Conservation (phyloP, 2,888 invertebrate genomes). For the Matsumyia berberina region DNA sequence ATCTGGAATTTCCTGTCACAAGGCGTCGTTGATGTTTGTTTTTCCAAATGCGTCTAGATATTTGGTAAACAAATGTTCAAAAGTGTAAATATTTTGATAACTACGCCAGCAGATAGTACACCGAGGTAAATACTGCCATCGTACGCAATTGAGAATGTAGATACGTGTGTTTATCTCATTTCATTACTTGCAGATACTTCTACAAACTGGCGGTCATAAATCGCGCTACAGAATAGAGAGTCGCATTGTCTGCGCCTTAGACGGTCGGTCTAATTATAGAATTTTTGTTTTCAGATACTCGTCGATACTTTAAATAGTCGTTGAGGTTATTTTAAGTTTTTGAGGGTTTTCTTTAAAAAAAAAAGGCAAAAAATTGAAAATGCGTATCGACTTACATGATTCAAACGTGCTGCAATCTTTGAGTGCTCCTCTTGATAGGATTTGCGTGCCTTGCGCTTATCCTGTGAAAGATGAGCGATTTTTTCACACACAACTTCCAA, state of each 20-base stretch:
- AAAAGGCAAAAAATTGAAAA: constrained; percentile 4
- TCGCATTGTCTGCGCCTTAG: constrained; percentile 45
- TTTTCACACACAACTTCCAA: constrained; percentile 94
- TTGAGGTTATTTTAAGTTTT: constrained; percentile 37
- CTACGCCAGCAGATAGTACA: constrained; percentile 33
- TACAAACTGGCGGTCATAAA: constrained; percentile 25
- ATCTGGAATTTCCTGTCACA: constrained; percentile 5
- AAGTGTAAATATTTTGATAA: constrained; percentile 49
- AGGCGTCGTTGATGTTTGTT: background rate
- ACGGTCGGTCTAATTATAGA: constrained; percentile 52
- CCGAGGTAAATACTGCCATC: constrained; percentile 23
- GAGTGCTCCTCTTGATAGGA: constrained; percentile 95
- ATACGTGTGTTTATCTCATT: constrained; percentile 40
- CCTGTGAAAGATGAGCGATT: constrained; percentile 91
- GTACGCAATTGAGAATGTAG: constrained; percentile 12
- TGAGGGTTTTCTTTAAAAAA: constrained; percentile 8
- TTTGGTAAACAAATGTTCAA: constrained; percentile 28
- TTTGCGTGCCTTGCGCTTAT: constrained; percentile 94
- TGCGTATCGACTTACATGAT: constrained; percentile 87
- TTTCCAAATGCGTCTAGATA: constrained; percentile 1
- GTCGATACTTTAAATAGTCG: constrained; percentile 32
- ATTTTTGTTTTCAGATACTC: background rate
- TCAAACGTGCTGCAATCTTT: constrained; percentile 92
- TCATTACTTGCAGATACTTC: constrained; percentile 44
- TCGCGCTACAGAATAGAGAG: constrained; percentile 46